These are phyloP conservation scores for Yoshiicerus persimilis DNA, from an alignment of 1,140 invertebrate species.

Conservation along the genomic window DNA sequence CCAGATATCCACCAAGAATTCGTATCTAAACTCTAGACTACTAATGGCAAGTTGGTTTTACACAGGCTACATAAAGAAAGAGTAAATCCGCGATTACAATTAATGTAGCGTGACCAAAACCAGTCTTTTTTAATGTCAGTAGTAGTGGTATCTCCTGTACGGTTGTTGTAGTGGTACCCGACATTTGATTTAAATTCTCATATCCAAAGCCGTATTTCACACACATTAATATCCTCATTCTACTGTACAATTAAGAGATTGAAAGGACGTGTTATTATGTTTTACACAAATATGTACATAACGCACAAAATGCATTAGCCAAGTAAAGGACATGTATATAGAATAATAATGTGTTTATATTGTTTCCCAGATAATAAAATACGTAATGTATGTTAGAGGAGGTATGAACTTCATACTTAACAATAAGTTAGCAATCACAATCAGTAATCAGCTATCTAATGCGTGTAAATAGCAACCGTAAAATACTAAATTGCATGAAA, in stretches of 20 bases:
- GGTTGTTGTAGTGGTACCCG: background rate
- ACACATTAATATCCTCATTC: background rate
- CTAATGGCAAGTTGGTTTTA: no score
- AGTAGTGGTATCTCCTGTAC: background rate
- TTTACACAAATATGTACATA: background rate
- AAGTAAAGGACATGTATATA: no score
- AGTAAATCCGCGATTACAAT: background rate
- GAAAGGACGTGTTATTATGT: background rate
- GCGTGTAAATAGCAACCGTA: background rate
- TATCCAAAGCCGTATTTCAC: background rate
- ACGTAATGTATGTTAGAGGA: no score
- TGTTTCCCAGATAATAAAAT: no score
- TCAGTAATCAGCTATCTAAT: background rate
- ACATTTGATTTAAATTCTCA: background rate
- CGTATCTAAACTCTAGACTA: no score
- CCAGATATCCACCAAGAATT: no score
- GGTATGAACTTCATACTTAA: background rate
- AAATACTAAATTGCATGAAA: background rate
- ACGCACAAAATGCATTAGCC: no score
- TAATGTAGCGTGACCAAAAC: background rate
- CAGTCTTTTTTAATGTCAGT: constrained; percentile 1
- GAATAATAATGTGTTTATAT: no score
- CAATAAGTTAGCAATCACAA: background rate
- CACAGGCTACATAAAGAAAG: background rate
- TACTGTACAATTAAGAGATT: background rate